phyloP scores from a whole-genome alignment of 2,888 invertebrate genomes.

The Cerastis leucographa region DNA sequence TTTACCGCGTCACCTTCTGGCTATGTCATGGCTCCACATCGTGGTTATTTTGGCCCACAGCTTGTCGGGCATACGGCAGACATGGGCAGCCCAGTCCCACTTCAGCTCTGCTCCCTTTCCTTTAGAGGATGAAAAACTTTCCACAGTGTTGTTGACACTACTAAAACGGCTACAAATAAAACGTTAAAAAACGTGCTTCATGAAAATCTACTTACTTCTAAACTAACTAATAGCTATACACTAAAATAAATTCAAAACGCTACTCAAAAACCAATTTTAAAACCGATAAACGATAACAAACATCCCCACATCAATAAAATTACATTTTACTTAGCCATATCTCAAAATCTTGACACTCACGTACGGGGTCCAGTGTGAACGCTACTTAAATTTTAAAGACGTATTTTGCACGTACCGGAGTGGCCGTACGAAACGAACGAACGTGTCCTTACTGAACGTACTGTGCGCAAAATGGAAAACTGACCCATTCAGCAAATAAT shows the following conservation, averaged over 20 bases:
- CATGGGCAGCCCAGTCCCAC: no score
- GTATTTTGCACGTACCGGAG: conserved; percentile 55
- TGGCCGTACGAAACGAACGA: conserved; percentile 26
- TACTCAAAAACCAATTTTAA: not conserved
- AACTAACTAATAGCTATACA: not conserved
- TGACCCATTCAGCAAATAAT: not conserved
- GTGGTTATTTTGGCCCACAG: no score
- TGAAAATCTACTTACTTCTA: not conserved
- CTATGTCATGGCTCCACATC: no score
- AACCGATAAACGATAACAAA: conserved; percentile 23
- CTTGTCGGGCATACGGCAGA: no score
- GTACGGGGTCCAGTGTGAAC: conserved; percentile 37
- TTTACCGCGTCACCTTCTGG: no score
- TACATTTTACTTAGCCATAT: conserved; percentile 36
- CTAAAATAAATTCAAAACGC: not conserved
- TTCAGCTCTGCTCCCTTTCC: no score
- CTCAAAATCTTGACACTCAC: conserved; percentile 48
- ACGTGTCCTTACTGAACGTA: conserved; percentile 40
- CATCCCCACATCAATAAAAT: conserved; percentile 25
- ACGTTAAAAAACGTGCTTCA: no score
- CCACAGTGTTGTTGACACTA: no score
- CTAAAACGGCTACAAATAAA: no score
- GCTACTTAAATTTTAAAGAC: conserved; percentile 57
- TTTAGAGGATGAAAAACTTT: no score
- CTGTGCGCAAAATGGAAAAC: not conserved